Evolutionary conservation across 2,797 vertebrate species (phyloP).

Genomic region (Champsocephalus gunnari): DNA sequence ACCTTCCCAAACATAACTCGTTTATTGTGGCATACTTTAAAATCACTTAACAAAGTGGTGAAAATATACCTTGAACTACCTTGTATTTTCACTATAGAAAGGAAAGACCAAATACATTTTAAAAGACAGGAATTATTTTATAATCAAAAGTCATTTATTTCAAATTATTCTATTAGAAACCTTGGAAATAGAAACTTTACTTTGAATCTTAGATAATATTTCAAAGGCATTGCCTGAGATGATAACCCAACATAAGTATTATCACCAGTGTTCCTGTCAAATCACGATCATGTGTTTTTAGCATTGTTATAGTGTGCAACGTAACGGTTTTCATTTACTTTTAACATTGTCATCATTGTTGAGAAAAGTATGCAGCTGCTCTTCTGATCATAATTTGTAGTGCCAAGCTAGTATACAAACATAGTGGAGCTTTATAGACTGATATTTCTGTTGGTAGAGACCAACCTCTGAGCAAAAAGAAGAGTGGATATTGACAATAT

Average conservation of each 20-base stretch:
- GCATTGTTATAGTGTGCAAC: background rate
- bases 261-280: background rate
- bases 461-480: background rate
- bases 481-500: background rate
- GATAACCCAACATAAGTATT: background rate
- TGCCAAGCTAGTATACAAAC: background rate
- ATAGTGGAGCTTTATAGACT: background rate
- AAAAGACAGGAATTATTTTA: too few relatives aligned
- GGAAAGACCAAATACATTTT: too few relatives aligned
- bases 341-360: background rate
- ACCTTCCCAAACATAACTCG: too few relatives aligned
- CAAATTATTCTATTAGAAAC: too few relatives aligned
- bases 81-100: too few relatives aligned
- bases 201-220: background rate
- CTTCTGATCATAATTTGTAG: background rate
- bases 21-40: too few relatives aligned
- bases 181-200: too few relatives aligned
- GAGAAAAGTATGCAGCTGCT: background rate
- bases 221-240: background rate
- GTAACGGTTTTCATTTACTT: background rate
- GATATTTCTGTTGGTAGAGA: background rate
- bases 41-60: too few relatives aligned
- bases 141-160: too few relatives aligned
- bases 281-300: background rate
- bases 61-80: too few relatives aligned